phyloP scores from a whole-genome alignment of 2,797 vertebrate genomes.

The Phrynocephalus guinanensis region DNA sequence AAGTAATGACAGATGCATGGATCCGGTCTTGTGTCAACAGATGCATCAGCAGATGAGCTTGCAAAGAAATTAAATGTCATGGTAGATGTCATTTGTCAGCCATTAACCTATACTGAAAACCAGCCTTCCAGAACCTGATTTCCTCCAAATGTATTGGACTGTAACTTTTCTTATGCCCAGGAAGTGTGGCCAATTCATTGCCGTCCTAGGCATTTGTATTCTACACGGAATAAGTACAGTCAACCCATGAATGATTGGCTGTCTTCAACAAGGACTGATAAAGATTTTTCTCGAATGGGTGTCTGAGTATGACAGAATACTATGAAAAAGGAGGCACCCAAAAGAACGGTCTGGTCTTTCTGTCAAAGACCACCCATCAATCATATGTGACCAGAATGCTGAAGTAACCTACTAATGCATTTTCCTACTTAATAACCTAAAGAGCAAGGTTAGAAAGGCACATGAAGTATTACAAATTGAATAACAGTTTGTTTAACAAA shows the following conservation, averaged over 20 bases:
- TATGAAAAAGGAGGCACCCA: neutral
- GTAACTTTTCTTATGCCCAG: neutral
- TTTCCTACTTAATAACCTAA: neutral
- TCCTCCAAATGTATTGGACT: neutral
- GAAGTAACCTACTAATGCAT: neutral
- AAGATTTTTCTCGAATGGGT: neutral
- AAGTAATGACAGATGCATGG: slow-evolving; percentile 21
- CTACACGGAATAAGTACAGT: neutral
- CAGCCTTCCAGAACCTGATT: neutral
- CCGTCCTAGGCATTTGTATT: neutral
- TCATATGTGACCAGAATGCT: neutral
- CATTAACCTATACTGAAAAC: neutral
- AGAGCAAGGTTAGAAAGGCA: neutral
- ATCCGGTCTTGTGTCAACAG: slow-evolving; percentile 14
- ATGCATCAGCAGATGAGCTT: slow-evolving; percentile 16
- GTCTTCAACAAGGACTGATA: neutral
- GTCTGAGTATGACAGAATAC: neutral
- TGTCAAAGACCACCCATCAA: neutral
- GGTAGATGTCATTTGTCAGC: slow-evolving; percentile 19
- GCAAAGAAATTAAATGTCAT: slow-evolving; percentile 8
- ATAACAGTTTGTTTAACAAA: neutral
- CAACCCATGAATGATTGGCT: neutral
- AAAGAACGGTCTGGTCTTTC: neutral
- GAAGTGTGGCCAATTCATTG: neutral
- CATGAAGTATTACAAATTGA: neutral